Evolutionary conservation across 2,888 invertebrate species (phyloP).

Genomic region (Tenthredo amoena): DNA sequence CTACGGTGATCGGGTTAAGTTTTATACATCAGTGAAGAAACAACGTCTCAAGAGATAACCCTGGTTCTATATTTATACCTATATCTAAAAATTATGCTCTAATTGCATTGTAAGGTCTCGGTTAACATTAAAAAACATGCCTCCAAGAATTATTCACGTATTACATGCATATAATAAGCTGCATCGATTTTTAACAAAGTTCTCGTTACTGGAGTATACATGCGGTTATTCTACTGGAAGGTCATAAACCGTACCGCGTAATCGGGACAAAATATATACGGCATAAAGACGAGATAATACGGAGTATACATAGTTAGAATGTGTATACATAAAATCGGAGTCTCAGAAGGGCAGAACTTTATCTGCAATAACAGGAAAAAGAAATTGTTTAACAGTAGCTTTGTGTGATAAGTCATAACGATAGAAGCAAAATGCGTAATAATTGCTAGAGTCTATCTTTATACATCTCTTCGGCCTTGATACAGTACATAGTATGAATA

Average conservation of each 20-base stretch:
- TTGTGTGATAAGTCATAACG: background rate
- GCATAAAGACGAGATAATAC: slow-evolving; percentile 5
- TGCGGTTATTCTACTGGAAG: slow-evolving; percentile 27
- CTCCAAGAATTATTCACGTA: background rate
- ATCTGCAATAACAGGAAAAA: background rate
- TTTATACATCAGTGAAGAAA: background rate
- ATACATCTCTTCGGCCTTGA: slow-evolving; percentile 21
- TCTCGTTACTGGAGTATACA: background rate
- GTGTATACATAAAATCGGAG: background rate
- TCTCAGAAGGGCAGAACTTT: background rate
- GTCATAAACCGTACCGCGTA: slow-evolving; percentile 40
- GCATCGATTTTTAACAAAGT: slow-evolving; percentile 28
- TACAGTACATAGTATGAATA: background rate
- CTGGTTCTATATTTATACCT: background rate
- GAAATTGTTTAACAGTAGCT: background rate
- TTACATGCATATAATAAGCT: background rate
- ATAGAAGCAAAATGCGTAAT: background rate
- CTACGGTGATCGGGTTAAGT: background rate
- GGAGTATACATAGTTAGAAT: background rate
- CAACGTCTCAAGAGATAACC: background rate
- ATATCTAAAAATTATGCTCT: background rate
- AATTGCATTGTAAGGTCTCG: background rate
- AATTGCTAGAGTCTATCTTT: background rate
- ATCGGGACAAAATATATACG: background rate
- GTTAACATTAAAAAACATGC: background rate